These are phyloP conservation scores for Drosophila mauritiana DNA, from an alignment of 1,140 invertebrate genomes.

Conservation along the genomic window DNA sequence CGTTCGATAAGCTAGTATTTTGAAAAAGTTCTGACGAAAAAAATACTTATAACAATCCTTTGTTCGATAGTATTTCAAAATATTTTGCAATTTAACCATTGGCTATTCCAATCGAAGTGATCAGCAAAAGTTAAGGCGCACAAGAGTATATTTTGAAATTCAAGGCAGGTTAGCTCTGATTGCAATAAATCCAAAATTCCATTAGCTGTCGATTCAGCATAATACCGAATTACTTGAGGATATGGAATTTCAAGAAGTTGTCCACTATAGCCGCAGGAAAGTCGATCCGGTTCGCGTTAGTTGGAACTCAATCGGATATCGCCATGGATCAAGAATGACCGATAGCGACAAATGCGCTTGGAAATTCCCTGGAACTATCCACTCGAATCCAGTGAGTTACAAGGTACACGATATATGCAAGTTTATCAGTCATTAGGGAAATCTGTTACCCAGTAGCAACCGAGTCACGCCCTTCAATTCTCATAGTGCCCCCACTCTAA, in stretches of 20 bases:
- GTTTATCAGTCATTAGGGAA: background rate
- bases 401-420: background rate
- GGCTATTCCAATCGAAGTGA: background rate
- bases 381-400: background rate
- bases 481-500: conserved; percentile 18
- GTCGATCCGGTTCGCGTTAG: background rate
- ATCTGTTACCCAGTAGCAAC: background rate
- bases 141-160: background rate
- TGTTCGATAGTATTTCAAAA: conserved; percentile 34
- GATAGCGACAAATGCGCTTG: background rate
- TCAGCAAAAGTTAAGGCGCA: too few relatives aligned
- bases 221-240: background rate
- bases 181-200: background rate
- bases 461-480: conserved; percentile 1
- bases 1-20: conserved; percentile 1
- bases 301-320: background rate
- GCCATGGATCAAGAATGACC: background rate
- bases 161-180: background rate
- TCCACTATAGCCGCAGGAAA: background rate
- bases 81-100: conserved; percentile 38
- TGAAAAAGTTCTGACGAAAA: background rate
- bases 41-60: background rate
- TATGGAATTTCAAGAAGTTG: background rate
- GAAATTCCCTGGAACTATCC: background rate
- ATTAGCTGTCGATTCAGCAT: background rate